Evolutionary conservation across 2,113 vertebrate species (phyloP).

Genomic region (Ardeotis arabs): DNA sequence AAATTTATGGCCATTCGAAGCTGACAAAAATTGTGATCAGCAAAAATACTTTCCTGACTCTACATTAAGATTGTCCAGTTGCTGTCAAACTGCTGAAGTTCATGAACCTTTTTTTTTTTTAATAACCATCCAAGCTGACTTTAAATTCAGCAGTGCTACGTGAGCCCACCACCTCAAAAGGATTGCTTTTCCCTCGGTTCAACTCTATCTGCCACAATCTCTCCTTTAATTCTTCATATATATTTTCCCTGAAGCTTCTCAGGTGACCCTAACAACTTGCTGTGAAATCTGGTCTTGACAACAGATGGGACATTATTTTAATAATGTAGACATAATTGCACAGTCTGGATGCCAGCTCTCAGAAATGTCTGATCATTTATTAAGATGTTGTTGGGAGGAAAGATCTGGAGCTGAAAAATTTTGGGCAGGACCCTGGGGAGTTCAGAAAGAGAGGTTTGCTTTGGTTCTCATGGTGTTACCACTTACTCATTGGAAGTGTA

Average conservation of each 20-base stretch:
- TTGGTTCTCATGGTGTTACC: not conserved
- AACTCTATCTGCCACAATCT: not conserved
- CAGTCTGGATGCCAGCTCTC: not conserved
- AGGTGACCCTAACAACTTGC: conserved; percentile 13
- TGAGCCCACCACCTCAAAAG: not conserved
- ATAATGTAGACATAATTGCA: conserved; percentile 25
- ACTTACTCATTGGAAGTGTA: not conserved
- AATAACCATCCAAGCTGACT: not conserved
- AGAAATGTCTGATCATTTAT: not conserved
- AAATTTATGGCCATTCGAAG: not conserved
- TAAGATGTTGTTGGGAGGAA: not conserved
- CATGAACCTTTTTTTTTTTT: not conserved
- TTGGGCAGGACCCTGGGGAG: not conserved
- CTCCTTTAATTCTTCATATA: not conserved
- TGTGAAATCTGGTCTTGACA: not conserved
- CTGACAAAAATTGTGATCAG: not conserved
- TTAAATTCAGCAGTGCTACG: not conserved
- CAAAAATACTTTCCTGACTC: conserved; percentile 25
- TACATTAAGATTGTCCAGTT: not conserved
- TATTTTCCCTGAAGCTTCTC: not conserved
- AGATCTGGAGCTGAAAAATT: not conserved
- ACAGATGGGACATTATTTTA: conserved; percentile 34
- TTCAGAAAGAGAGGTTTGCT: not conserved
- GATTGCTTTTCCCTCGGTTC: not conserved
- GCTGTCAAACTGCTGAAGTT: conserved; percentile 31